Evolutionary conservation across 2,888 invertebrate species (phyloP), one percentile per base, ranked within the genome.

Genomic region (Ectropis crepuscularia): DNA sequence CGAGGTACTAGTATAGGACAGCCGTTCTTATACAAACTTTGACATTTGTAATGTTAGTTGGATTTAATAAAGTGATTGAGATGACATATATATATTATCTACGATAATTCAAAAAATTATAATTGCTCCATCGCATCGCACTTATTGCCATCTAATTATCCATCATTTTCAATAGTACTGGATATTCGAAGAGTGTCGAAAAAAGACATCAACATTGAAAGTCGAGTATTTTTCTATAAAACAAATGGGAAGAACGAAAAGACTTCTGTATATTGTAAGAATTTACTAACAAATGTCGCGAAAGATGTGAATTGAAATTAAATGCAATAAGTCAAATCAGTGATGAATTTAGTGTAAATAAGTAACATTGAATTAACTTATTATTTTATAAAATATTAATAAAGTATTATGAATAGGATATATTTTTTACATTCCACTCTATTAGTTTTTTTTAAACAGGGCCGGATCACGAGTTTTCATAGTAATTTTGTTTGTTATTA

Each of bases 401-500:
- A 65, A 69, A 65, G 65, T 69, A 67, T 64, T 67, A 69, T 64
- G 58, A 64, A 66, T 71, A 71, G 58, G 41, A 64, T 68, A 67
- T 39, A 50, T 12, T 63, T 67, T 68, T 63, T 57, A 65, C 70
- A 70, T 70, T 70, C 68, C 61, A 54, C 6, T 2, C 11, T 61
- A 12, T 49, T 42, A 16, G 2, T 43, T 6, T 6, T 51, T 51
- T 51, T 51, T 28, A 58, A 10, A 11, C 38, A 37, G 38, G 36
- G 37, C 42, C 42, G 36, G 57, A 57, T 49, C 36, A 5, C 10
- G 9, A 5, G 6, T 4, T 10, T 58, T n/a, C 1, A 28, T 2
- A 28, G 2, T 28, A 28, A 2, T 28, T 28, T 28, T 28, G 16
- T 28, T 28, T 28, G 16, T 28, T 28, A 28, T 28, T 28, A 28